Percentiles rank a stretch among this genome's conserved stretches.
Conservation (phyloP, 2,113 vertebrate species). For the Scopus umbretta region DNA sequence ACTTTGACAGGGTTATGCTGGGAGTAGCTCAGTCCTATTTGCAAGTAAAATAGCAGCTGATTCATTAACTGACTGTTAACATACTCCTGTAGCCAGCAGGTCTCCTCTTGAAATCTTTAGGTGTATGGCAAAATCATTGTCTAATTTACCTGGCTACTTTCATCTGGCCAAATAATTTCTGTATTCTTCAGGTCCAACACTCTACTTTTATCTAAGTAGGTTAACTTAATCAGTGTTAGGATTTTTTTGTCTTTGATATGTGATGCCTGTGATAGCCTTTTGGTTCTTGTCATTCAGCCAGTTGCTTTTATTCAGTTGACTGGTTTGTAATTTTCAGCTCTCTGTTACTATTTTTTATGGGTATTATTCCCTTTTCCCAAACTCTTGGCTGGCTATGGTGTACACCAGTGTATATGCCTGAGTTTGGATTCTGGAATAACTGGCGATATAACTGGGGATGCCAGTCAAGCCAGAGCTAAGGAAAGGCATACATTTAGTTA, state of each 20-base stretch:
- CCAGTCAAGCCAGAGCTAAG: background rate
- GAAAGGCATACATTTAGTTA: background rate
- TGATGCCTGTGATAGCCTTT: background rate
- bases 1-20: background rate
- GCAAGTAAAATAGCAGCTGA: background rate
- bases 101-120: background rate
- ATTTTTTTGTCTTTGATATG: background rate
- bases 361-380: background rate
- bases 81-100: background rate
- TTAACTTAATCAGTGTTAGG: background rate
- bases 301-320: background rate
- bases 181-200: background rate
- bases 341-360: background rate
- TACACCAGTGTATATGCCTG: fast-evolving
- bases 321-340: background rate
- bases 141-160: background rate
- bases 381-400: background rate
- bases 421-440: background rate
- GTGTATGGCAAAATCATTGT: background rate
- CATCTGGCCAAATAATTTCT: background rate
- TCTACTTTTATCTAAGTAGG: background rate
- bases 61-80: background rate
- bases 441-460: background rate
- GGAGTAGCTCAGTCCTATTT: background rate
- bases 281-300: background rate